Percentiles rank a stretch among this genome's conserved stretches.
Conservation (phyloP, 2,113 vertebrate genomes). For the Amazona vittata region DNA sequence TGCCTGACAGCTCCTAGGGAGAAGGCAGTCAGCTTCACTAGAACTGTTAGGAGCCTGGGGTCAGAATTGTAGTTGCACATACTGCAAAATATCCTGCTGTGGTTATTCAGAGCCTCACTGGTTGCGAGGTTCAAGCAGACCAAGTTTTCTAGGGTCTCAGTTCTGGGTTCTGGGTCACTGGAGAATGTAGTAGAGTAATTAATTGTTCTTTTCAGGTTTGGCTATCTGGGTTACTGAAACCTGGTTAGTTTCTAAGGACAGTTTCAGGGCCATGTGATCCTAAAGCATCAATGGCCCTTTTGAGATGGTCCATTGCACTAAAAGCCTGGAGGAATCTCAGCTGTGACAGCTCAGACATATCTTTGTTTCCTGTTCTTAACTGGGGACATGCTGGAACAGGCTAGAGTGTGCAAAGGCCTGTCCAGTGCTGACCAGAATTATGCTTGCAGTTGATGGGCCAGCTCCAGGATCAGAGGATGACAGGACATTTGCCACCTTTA, state of each 20-base stretch:
- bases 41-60: neutral
- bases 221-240: neutral
- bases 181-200: neutral
- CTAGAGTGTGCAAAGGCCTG: neutral
- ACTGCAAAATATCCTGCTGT: neutral
- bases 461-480: neutral
- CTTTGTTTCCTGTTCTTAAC: neutral
- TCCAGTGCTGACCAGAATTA: neutral
- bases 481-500: neutral
- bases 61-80: neutral
- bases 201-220: neutral
- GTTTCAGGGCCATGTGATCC: neutral
- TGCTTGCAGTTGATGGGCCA: neutral
- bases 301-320: neutral
- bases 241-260: neutral
- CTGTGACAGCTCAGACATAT: neutral
- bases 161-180: neutral
- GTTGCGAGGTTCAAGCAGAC: neutral
- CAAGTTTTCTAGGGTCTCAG: neutral
- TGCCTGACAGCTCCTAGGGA: neutral
- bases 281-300: neutral
- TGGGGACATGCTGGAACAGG: neutral
- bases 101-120: neutral
- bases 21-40: neutral
- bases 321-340: neutral